phyloP scores from a whole-genome alignment of 2,888 invertebrate species.

The Tachina fera region DNA sequence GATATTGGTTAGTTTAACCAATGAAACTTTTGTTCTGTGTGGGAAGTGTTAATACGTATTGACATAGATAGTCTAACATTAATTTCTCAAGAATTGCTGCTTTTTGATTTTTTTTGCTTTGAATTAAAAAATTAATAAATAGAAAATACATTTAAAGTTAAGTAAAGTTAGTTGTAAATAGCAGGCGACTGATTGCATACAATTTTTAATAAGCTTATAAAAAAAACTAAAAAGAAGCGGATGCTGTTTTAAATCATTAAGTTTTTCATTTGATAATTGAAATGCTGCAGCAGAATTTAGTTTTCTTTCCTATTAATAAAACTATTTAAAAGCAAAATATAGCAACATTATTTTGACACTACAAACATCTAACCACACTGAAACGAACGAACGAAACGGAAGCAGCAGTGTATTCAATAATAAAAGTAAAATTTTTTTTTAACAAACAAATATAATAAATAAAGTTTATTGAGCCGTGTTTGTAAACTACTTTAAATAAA shows the following conservation, averaged over 20 bases:
- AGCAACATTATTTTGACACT: neutral
- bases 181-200: no score
- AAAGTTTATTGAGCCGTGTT: neutral
- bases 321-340: neutral
- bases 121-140: no score
- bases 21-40: no score
- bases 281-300: neutral
- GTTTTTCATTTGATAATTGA: neutral
- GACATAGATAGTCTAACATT: no score
- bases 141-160: neutral
- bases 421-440: neutral
- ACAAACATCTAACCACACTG: conserved; percentile 14
- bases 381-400: conserved; percentile 12
- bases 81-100: no score
- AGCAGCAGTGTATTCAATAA: neutral
- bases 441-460: neutral
- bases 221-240: neutral
- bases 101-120: no score
- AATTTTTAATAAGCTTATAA: neutral
- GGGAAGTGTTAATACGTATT: no score
- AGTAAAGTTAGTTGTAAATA: neutral
- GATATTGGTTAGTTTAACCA: no score
- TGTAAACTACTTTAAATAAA: neutral
- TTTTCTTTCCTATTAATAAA: neutral
- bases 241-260: neutral